Base-by-base conservation (phyloP, 2,113 vertebrate genomes). In the Dicrurus megarhynchus region DNA sequence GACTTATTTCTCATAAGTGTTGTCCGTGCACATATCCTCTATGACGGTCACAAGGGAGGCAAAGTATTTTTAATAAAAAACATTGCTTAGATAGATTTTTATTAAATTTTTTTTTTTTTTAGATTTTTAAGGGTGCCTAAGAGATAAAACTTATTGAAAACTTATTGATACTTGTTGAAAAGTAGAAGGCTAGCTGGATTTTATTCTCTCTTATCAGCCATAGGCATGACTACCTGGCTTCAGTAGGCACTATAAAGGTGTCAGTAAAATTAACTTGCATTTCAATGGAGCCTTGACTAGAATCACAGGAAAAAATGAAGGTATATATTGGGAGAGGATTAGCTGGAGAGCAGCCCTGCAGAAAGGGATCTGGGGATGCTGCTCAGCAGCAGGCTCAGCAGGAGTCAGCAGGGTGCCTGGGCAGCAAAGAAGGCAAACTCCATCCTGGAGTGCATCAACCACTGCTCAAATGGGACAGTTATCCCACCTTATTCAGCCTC, bases 321-420 rank as follows among this genome's bases (percentile, higher is more conserved):
- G 3, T 11, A 18, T 30, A 44, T n/a, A 22, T 0, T 7, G 16
- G 8, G 18, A 49, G 32, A 39, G 23, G 18, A 75, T 28, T 9
- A 55, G 19, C 18, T 49, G 55, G 30, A 15, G 41, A 74, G 2
- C 16, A 74, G 59, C 9, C 14, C 15, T 63, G 22, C 27, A 68
- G 42, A 27, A 68, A 57, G 30, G 17, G 30, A 21, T 24, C 11
- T 55, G 13, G 21, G 14, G 3, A 8, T 68, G 44, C 44, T 87
- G 35, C 30, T 53, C 2, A 21, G 24, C 16, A 83, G 32, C 23
- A 73, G 41, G 46, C 4, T 44, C 10, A 44, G 22, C 2, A 21
- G 23, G 33, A 68, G 27, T 9, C 60, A 47, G n/a, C 13, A 64
- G n/a, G 13, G 10, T n/a, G 49, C 10, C 30, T 0, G 0, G 60